phyloP scores from a whole-genome alignment of 2,113 vertebrate genomes.

The Petroica traversi region DNA sequence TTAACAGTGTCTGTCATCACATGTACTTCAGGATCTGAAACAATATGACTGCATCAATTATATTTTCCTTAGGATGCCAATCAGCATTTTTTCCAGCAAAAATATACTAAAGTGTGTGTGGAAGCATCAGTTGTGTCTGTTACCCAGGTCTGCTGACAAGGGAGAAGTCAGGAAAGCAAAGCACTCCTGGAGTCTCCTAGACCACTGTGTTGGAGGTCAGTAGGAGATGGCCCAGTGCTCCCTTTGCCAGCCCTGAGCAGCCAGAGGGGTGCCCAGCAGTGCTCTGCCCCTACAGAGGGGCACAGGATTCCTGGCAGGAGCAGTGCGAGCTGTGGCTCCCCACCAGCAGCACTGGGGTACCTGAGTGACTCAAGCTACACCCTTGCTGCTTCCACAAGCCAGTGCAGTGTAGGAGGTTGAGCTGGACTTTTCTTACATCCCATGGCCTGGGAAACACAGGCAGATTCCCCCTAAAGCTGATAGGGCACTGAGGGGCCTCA shows the following conservation, averaged over 20 bases:
- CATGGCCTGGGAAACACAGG: accelerated
- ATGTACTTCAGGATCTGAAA: background rate
- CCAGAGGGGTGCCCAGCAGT: background rate
- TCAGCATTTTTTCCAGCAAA: background rate
- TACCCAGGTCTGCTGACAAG: background rate
- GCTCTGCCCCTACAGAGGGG: background rate
- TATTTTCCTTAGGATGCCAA: background rate
- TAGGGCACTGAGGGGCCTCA: background rate
- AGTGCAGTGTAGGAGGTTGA: background rate
- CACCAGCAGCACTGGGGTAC: background rate
- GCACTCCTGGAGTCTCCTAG: background rate
- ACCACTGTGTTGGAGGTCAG: background rate
- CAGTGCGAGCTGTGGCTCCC: background rate
- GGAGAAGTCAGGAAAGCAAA: background rate
- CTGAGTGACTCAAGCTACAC: accelerated
- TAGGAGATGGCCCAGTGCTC: background rate
- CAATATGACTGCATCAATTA: background rate
- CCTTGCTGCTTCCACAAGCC: background rate
- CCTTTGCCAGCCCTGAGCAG: background rate
- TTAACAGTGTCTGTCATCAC: background rate
- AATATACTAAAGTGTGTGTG: background rate
- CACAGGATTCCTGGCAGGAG: background rate
- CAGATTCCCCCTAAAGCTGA: background rate
- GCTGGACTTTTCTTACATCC: background rate
- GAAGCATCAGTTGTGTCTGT: background rate